Conservation (phyloP, 2,113 vertebrate species). For the Rhinoptilus africanus region DNA sequence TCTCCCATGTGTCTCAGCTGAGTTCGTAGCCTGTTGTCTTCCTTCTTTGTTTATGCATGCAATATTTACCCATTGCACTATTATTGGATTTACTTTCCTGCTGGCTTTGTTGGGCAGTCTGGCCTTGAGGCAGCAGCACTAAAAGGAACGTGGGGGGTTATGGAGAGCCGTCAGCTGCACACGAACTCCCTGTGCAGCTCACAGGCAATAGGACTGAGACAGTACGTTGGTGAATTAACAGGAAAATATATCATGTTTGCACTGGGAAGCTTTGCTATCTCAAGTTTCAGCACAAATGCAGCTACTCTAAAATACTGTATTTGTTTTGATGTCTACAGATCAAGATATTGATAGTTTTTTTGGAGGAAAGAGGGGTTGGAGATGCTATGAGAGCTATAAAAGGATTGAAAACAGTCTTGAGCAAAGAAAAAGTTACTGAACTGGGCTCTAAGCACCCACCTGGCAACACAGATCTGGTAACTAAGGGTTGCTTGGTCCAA, state of each 20-base stretch:
- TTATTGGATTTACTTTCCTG: not conserved
- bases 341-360: not conserved
- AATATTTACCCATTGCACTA: not conserved
- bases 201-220: not conserved
- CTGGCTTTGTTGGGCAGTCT: not conserved
- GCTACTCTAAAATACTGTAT: not conserved
- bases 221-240: not conserved
- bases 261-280: not conserved
- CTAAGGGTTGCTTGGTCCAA: not conserved
- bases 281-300: not conserved
- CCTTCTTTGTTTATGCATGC: not conserved
- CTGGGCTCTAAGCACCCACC: not conserved
- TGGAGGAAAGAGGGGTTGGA: not conserved
- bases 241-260: not conserved
- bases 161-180: not conserved
- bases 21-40: not conserved
- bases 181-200: rapidly evolving
- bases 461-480: not conserved
- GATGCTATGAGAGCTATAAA: not conserved
- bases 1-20: not conserved
- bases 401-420: not conserved
- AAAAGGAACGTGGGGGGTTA: not conserved
- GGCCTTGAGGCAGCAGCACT: not conserved
- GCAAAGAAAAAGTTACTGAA: not conserved
- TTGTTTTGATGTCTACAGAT: not conserved